phyloP scores from a whole-genome alignment of 2,888 invertebrate species.

The Ellobium chinense region DNA sequence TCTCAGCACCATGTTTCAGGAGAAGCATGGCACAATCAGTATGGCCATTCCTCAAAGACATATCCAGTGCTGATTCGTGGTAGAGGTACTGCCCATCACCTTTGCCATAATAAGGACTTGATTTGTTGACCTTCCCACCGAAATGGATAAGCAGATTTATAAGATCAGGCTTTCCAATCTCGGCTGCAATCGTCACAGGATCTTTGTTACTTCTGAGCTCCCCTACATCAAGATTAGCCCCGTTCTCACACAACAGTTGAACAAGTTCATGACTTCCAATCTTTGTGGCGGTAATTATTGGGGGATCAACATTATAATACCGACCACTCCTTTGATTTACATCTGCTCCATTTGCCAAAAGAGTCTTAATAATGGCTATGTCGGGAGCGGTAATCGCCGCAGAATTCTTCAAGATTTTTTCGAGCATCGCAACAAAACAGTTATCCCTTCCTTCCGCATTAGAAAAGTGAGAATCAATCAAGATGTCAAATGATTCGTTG shows the following conservation, averaged over 20 bases:
- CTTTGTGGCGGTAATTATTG: too few relatives aligned
- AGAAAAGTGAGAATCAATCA: background rate
- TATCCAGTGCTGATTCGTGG: background rate
- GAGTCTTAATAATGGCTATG: background rate
- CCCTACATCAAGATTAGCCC: too few relatives aligned
- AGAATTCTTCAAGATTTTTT: background rate
- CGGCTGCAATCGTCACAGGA: background rate
- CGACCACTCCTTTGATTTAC: background rate
- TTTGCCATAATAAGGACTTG: too few relatives aligned
- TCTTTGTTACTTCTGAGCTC: too few relatives aligned
- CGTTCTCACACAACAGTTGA: background rate
- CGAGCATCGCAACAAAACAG: background rate
- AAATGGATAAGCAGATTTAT: background rate
- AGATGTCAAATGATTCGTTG: background rate
- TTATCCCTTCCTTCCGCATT: background rate
- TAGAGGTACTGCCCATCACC: too few relatives aligned
- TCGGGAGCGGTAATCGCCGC: background rate
- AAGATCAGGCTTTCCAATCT: background rate
- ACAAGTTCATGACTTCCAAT: background rate
- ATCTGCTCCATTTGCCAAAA: background rate
- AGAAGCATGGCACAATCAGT: background rate
- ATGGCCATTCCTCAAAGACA: background rate
- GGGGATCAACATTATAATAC: background rate
- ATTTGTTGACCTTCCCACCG: background rate
- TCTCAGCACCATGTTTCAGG: background rate